Evolutionary conservation across 2,113 vertebrate genomes (phyloP), one percentile per base, ranked within the genome.

Genomic region (Anolis carolinensis): DNA sequence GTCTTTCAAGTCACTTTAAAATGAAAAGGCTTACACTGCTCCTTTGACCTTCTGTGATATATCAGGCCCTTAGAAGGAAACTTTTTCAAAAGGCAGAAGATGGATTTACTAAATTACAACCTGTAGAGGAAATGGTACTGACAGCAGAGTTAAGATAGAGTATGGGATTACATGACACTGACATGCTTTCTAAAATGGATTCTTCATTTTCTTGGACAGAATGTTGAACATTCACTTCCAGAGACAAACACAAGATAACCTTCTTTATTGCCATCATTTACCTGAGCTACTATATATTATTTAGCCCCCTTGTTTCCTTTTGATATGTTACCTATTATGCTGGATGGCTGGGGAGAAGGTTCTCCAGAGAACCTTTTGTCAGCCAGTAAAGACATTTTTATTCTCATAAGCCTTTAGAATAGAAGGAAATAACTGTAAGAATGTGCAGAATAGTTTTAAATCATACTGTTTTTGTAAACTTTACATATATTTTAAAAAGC

Each of bases 51-150:
- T 80, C 90, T 89, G 88, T 91, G 95, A 95, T 91, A 92, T 81
- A 95, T 95, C 95, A 95, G 95, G 95, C 93, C 93, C 95, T 96
- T 93, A 93, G 96, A 95, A 96, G 84, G 91, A 91, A 93, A 90
- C 87, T 10, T 95, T 96, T 96, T 92, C 94, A 95, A 93, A 94
- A 89, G 93, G 84, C 34, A 95, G 92, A 95, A 94, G 93, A 95
- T 95, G 95, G 95, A 93, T 95, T 95, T 91, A 94, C 95, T 95
- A 96, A 96, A 96, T 96, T 95, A 94, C 92, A 96, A 93, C 87
- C 90, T 94, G 86, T 90, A 88, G 89, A 92, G 89, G 93, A 87
- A 93, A 89, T 82, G 77, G 89, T 89, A 30, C 20, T 85, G 84
- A 83, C 89, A 90, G 79, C 77, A 74, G 73, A 76, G 90, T 91